Evolutionary conservation across 2,113 vertebrate genomes (phyloP), one percentile per base, ranked within the genome.

Genomic region (Saguinus imperator): DNA sequence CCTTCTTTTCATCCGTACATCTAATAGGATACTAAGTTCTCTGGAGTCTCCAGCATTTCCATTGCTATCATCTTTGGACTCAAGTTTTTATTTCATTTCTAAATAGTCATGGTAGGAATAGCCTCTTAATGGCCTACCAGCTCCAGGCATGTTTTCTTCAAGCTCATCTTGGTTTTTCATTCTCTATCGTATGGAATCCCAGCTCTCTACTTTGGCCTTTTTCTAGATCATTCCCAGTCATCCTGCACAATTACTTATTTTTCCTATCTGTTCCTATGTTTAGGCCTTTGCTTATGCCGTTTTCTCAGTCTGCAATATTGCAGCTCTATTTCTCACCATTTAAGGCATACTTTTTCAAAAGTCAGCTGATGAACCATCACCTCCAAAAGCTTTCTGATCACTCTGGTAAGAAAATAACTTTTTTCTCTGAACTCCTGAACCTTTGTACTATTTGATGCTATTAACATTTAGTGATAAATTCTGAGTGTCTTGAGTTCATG

Each of bases 381-480:
- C 14, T 90, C 25, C 50, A n/a, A 94, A 86, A 82, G 57, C 43
- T 72, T 89, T 83, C 66, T 89, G 48, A 79, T 72, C 27, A 85
- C 45, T 48, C 21, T 52, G 73, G 40, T 14, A 89, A 94, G 72
- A 73, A 86, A 95, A 83, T 50, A 86, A 0, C 20, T 81, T 48
- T 68, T 52, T 94, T 70, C 29, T 88, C 25, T 96, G 55, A 68
- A 87, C 61, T 61, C 72, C 13, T 45, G n/a, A 90, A 66, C 29
- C 8, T 87, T 68, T 58, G n/a, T 84, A 68, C 23, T 35, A 66
- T 40, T 80, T 79, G 68, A 70, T 84, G 43, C n/a, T 87, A 57
- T 91, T 79, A 87, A 79, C 23, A 91, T 75, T 37, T 92, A 70
- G 5, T 80, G 29, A 84, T 88, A 17, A 96, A 88, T 84, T 96